These are phyloP conservation scores for Ochotona princeps DNA, from an alignment of 2,113 vertebrate genomes.

Conservation along the genomic window DNA sequence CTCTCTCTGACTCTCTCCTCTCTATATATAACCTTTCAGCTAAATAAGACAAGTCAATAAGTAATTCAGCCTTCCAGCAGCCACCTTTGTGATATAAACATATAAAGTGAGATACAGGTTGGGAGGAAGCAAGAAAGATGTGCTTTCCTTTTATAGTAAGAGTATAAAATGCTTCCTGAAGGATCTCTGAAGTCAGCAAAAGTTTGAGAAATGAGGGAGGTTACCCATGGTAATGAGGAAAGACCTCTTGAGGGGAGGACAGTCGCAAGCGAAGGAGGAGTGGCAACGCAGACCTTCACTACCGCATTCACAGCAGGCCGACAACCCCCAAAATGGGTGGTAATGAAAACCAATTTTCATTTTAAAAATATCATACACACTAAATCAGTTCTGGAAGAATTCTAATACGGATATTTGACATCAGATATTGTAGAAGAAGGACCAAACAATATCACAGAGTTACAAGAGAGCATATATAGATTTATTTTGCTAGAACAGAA, in stretches of 20 bases:
- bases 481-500: neutral
- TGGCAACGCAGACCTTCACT: neutral
- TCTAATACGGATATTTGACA: neutral
- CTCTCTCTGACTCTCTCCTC: too few species aligned
- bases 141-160: neutral
- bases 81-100: slow-evolving; percentile 2
- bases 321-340: neutral
- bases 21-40: too few species aligned
- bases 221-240: neutral
- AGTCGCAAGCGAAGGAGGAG: neutral
- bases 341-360: neutral
- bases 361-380: neutral
- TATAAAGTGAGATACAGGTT: neutral
- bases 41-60: too few species aligned
- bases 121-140: neutral
- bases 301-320: neutral
- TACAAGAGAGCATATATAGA: neutral
- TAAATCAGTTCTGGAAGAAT: neutral
- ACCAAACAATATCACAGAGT: neutral
- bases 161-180: neutral
- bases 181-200: neutral
- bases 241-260: neutral
- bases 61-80: neutral
- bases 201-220: neutral
- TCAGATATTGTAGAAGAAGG: slow-evolving; percentile 7